Evolutionary conservation across 1,140 invertebrate genomes (phyloP).

Genomic region (Cephus cinctus): DNA sequence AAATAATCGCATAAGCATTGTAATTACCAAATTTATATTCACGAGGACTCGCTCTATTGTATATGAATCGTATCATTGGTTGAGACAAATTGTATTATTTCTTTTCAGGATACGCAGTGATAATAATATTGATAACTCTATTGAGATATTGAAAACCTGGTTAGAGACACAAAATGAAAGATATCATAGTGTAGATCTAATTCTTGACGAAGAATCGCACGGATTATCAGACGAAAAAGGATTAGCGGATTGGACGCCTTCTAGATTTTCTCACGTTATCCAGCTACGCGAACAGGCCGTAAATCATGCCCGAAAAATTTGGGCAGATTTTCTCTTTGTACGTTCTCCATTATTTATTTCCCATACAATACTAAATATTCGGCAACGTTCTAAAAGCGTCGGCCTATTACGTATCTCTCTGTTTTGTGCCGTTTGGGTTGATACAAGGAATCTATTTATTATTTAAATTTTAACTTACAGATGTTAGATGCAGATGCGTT

Average conservation of each 20-base stretch:
- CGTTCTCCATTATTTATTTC: no score
- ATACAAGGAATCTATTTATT: no score
- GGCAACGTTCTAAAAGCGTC: no score
- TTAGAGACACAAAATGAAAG: constrained; percentile 57
- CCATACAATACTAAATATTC: no score
- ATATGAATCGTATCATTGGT: constrained; percentile 13
- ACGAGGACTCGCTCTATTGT: constrained; percentile 12
- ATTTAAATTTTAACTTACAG: constrained; percentile 64
- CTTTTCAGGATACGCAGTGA: constrained; percentile 81
- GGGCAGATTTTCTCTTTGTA: constrained; percentile 86
- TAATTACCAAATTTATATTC: no score
- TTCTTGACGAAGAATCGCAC: constrained; percentile 58
- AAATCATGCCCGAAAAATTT: constrained; percentile 67
- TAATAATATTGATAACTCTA: constrained; percentile 80
- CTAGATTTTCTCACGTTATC: constrained; percentile 81
- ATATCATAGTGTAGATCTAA: constrained; percentile 74
- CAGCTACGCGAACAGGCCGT: constrained; percentile 78
- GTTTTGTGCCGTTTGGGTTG: no score
- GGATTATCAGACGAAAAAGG: constrained; percentile 65
- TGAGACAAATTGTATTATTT: constrained; percentile 4
- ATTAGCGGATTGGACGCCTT: constrained; percentile 72
- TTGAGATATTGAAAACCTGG: constrained; percentile 77
- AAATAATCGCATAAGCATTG: background rate
- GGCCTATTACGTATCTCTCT: no score
- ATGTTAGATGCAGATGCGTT: constrained; percentile 90